These are phyloP conservation scores for Spisula solida DNA, from an alignment of 2,888 invertebrate genomes.

Conservation along the genomic window DNA sequence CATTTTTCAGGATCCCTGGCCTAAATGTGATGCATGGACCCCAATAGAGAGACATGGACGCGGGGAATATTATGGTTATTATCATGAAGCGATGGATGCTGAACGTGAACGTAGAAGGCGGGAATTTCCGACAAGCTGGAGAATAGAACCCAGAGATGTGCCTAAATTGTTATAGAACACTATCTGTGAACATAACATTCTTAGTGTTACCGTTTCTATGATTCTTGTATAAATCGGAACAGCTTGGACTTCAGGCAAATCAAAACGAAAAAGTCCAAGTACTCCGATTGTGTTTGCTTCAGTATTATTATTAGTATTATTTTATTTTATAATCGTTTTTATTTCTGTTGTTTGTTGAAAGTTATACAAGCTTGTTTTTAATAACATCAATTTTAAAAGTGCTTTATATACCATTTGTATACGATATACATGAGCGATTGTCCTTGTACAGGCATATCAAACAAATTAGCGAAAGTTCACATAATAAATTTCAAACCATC, in stretches of 20 bases:
- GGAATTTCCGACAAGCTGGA: constrained; percentile 76
- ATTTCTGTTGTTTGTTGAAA: too few species aligned
- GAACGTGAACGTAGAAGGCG: constrained; percentile 75
- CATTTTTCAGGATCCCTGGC: constrained; percentile 79
- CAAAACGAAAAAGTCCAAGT: background rate
- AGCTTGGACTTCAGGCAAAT: background rate
- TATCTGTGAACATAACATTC: background rate
- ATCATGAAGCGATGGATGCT: constrained; percentile 82
- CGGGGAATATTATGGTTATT: constrained; percentile 83
- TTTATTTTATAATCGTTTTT: too few species aligned
- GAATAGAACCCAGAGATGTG: constrained; percentile 76
- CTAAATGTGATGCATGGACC: constrained; percentile 79
- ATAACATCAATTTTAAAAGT: too few species aligned
- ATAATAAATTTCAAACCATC: too few species aligned
- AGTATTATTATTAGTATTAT: too few species aligned
- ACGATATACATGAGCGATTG: too few species aligned
- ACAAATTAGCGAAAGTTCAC: too few species aligned
- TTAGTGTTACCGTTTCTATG: background rate
- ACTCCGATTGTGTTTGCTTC: background rate
- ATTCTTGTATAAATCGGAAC: background rate
- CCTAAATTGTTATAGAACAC: constrained; percentile 68
- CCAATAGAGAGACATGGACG: constrained; percentile 77
- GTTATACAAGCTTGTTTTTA: too few species aligned
- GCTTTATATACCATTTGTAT: too few species aligned
- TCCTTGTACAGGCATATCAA: too few species aligned